A percentile compares a stretch with the other conserved stretches of the same genome.
These are phyloP conservation scores for Melanophora roralis DNA, from an alignment of 2,888 invertebrate genomes.

Conservation along the genomic window DNA sequence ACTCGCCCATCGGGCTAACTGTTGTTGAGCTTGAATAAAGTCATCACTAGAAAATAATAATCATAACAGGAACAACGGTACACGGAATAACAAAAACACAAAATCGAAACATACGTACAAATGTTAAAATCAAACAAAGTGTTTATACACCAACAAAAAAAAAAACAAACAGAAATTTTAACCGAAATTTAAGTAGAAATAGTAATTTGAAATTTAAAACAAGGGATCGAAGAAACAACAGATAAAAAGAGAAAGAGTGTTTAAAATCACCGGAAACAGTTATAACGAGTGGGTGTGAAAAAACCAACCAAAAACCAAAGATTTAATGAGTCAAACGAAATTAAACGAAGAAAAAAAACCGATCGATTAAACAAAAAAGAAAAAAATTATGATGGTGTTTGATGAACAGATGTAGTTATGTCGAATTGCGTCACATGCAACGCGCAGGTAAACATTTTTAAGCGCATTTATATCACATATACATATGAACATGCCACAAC, in stretches of 20 bases:
- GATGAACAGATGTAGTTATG: conserved; percentile 27
- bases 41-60: conserved; percentile 97
- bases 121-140: conserved; percentile 38
- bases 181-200: background rate
- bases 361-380: background rate
- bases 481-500: conserved; percentile 43
- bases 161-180: conserved; percentile 25
- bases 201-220: too few relatives aligned
- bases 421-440: conserved; percentile 47
- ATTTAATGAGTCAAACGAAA: conserved; percentile 1
- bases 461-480: conserved; percentile 27
- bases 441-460: conserved; percentile 26
- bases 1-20: conserved; percentile 96
- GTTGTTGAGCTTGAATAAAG: conserved; percentile 98
- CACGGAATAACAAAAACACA: conserved; percentile 74
- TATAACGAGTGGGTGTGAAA: conserved; percentile 36
- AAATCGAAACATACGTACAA: conserved; percentile 57
- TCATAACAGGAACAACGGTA: conserved; percentile 84
- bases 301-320: background rate
- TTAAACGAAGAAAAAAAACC: background rate
- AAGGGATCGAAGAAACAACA: background rate
- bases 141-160: conserved; percentile 48
- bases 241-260: conserved; percentile 12
- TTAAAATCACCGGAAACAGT: conserved; percentile 31
- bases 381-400: conserved; percentile 1